Base-by-base conservation (phyloP, 2,113 vertebrate species). In the Astur gentilis region DNA sequence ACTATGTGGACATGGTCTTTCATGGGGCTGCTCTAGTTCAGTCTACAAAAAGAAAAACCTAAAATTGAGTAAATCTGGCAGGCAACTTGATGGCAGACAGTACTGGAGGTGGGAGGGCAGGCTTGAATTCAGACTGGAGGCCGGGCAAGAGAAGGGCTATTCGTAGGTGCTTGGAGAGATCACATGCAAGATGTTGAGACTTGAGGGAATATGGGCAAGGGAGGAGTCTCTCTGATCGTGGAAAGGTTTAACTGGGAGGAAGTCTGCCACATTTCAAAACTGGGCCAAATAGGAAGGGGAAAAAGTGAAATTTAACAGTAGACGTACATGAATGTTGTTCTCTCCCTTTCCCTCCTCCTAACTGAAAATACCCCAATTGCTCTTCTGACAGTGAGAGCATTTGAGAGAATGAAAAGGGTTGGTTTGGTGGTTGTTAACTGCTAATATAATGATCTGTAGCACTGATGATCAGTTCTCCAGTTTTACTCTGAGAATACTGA, bases 81-180 rank as follows among this genome's bases (percentile, higher is more conserved):
- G 66, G 47, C 13, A 29, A 16, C 5, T 3, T 45, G 23, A 16
- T 50, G n/a, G 40, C 25, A 83, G 45, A 34, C 12, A 12, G n/a
- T 34, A 7, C 22, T n/a, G 26, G 36, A 67, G 42, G 16, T 58
- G 42, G 36, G n/a, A 67, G 21, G 54, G 58, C 4, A 2, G 11
- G 6, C 0, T 0, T 13, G n/a, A 61, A 11, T 44, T 91, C 2
- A 2, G 0, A 20, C 25, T n/a, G 47, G 32, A 78, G 50, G 32
- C 10, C 1, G 2, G 10, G 16, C 47, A 57, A 27, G 36, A 77
- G 31, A 71, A 82, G 16, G 26, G 10, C n/a, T 70, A 1, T 57
- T 93, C 73, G 7, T 25, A 23, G n/a, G 21, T 87, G 27, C 45
- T 82, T 82, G 15, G 29, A 67, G 55, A 38, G 7, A 14, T 89